Evolutionary conservation across 2,797 vertebrate species (phyloP), one percentile per base, ranked within the genome.

Genomic region (Mycteria americana): DNA sequence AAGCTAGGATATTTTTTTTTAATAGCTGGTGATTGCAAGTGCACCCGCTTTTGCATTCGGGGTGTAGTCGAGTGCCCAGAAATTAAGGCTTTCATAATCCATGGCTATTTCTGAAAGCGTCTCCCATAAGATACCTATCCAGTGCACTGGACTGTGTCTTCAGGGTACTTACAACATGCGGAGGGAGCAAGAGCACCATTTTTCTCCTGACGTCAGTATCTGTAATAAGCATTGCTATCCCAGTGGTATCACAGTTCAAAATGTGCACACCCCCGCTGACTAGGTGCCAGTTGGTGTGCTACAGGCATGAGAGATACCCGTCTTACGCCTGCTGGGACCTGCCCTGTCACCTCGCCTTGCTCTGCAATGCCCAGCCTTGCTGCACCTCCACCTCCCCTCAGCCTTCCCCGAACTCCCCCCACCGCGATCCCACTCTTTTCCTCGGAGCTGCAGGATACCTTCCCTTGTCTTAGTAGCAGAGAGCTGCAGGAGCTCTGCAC

Each of bases 401-500:
- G 1, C 31, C 39, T 64, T 53, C 39, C 46, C 33, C 15, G 1
- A 45, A 24, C 31, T 87, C 12, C 41, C n/a, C 9, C 8, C 45
- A 31, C 18, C 3, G 0, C 1, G 0, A 30, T 39, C 39, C 15
- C 8, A 8, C 45, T 56, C 46, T 45, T 73, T 31, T 48, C 50
- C 51, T 80, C 3, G 0, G 31, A 75, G 21, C 24, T 13, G 24
- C 79, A 43, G 33, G 48, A 51, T 19, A 50, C 27, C 24, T 51
- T 81, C 22, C 39, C n/a, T n/a, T n/a, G 0, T 14, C 59, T 22
- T 21, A 50, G 48, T 4, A 39, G 62, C 7, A 3, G 24, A 37
- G 33, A 91, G 53, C 22, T 46, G n/a, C 50, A n/a, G 45, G 50
- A 78, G 54, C 35, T 65, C 67, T 48, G 50, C 28, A 54, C 13